Percentiles rank a stretch among this genome's conserved stretches.
Evolutionary conservation across 2,888 invertebrate genomes (phyloP).

Genomic region (Neoascia interrupta): DNA sequence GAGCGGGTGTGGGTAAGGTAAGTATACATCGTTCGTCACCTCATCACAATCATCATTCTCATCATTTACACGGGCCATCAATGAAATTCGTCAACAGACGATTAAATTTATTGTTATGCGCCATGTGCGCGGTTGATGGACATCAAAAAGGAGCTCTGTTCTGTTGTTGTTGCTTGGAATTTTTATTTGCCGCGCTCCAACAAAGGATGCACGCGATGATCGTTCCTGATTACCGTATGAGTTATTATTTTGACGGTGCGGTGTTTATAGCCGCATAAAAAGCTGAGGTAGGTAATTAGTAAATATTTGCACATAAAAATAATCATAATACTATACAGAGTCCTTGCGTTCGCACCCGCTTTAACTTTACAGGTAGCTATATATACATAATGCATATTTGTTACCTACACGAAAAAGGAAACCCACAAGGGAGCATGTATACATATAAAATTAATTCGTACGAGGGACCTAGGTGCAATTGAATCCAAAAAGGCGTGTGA

Average conservation of each 20-base stretch:
- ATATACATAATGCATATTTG: background rate
- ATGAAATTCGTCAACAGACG: conserved; percentile 65
- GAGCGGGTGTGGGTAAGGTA: too few relatives aligned
- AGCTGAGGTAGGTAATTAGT: conserved; percentile 59
- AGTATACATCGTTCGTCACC: conserved; percentile 46
- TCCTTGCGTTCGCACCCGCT: background rate
- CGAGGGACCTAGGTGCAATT: conserved; percentile 43
- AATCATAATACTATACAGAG: conserved; percentile 16
- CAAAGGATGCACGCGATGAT: conserved; percentile 62
- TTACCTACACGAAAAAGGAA: background rate
- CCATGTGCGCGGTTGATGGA: conserved; percentile 51
- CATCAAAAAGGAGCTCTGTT: conserved; percentile 56
- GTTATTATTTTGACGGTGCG: conserved; percentile 62
- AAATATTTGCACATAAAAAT: conserved; percentile 58
- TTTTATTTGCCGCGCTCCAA: conserved; percentile 15
- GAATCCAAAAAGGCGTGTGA: conserved; percentile 18
- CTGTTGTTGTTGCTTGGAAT: conserved; percentile 3
- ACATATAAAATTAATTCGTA: conserved; percentile 21
- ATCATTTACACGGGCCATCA: conserved; percentile 58
- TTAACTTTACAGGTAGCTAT: too few relatives aligned
- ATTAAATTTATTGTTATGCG: conserved; percentile 64
- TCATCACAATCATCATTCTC: conserved; percentile 59
- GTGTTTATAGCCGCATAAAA: conserved; percentile 62
- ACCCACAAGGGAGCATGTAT: conserved; percentile 21
- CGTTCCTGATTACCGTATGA: conserved; percentile 56